Evolutionary conservation across 2,888 invertebrate species (phyloP).

Genomic region (Atrina japonica): DNA sequence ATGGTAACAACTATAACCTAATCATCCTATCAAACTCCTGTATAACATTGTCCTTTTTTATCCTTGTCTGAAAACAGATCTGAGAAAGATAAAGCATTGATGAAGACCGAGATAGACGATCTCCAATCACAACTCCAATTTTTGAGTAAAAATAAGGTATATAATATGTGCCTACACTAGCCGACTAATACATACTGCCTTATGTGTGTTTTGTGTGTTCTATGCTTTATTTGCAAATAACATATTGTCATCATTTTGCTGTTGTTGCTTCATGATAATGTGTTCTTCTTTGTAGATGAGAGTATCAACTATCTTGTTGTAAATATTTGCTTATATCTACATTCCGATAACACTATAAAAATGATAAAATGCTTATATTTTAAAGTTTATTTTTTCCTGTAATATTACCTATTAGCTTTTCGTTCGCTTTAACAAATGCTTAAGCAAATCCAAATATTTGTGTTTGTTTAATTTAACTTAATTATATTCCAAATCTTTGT

Average conservation of each 20-base stretch:
- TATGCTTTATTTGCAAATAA: background rate
- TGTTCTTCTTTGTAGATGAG: background rate
- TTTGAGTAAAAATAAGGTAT: constrained; percentile 98
- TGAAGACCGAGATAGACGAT: constrained; percentile 99
- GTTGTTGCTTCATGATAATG: background rate
- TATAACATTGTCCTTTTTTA: background rate
- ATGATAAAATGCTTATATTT: too few relatives aligned
- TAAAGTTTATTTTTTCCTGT: too few relatives aligned
- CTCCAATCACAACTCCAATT: constrained; percentile 98
- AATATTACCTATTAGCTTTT: too few relatives aligned
- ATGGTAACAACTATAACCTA: background rate
- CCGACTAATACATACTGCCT: constrained; percentile 4
- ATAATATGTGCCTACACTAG: background rate
- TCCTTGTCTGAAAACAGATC: constrained; percentile 83
- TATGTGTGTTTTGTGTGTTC: background rate
- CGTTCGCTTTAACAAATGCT: too few relatives aligned
- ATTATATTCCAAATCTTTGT: too few relatives aligned
- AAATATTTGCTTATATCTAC: too few relatives aligned
- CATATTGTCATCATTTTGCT: background rate
- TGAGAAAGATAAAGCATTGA: constrained; percentile 99
- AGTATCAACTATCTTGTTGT: too few relatives aligned
- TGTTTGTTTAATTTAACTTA: too few relatives aligned
- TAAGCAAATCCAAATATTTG: too few relatives aligned
- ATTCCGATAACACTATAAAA: too few relatives aligned
- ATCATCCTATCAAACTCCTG: background rate